These are phyloP conservation scores for Paragorgia papillata DNA, from an alignment of 92 coral and sea anemone species.

Conservation along the genomic window DNA sequence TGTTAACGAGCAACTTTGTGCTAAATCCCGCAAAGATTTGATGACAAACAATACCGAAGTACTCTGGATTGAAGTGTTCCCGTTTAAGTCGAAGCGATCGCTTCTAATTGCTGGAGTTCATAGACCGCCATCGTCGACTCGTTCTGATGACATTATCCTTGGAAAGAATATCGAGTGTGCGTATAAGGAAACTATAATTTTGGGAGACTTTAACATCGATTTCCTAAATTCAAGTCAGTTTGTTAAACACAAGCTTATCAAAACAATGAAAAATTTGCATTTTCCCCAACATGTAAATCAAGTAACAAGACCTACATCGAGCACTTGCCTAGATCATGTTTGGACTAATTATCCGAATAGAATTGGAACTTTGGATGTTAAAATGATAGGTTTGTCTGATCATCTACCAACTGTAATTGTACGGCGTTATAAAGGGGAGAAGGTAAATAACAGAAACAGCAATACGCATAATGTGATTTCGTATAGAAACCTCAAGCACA, in stretches of 20 bases:
- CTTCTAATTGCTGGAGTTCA: not conserved
- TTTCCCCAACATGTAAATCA: not conserved
- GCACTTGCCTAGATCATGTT: not conserved
- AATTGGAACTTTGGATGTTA: not conserved
- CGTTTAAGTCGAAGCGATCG: not conserved
- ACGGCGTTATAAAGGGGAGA: not conserved
- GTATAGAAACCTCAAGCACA: not conserved
- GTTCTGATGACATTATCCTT: not conserved
- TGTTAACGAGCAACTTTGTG: no score
- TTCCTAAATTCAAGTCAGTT: not conserved
- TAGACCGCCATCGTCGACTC: not conserved
- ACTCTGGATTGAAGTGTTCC: not conserved
- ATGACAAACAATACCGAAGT: no score
- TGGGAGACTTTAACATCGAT: not conserved
- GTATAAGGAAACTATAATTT: not conserved
- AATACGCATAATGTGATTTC: not conserved
- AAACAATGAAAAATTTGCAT: conserved; percentile 32
- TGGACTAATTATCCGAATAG: not conserved
- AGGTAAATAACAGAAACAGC: no score
- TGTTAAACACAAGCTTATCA: conserved; percentile 33
- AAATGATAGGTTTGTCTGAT: not conserved
- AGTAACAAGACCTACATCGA: not conserved
- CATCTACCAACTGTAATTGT: not conserved
- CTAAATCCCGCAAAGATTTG: no score
- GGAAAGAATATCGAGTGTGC: not conserved